phyloP scores from a whole-genome alignment of 2,113 vertebrate genomes.

The Rostratula benghalensis region DNA sequence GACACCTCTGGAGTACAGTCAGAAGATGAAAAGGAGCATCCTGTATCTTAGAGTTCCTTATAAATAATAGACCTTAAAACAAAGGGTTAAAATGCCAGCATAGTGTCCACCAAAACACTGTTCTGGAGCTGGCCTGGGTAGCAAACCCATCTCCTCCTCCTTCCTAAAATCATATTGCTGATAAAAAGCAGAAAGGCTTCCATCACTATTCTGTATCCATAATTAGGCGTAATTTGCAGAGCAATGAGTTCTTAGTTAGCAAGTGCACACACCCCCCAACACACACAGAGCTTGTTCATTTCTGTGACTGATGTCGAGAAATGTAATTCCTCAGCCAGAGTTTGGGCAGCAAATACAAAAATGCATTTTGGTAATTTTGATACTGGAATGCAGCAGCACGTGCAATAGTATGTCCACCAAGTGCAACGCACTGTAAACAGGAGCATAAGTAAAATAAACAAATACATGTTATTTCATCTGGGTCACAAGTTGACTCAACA shows the following conservation, averaged over 20 bases:
- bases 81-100: background rate
- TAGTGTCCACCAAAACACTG: background rate
- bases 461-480: slow-evolving; percentile 29
- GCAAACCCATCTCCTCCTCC: background rate
- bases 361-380: background rate
- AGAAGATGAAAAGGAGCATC: background rate
- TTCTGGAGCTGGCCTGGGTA: background rate
- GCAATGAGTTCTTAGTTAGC: background rate
- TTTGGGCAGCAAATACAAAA: background rate
- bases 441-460: slow-evolving; percentile 54
- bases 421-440: slow-evolving; percentile 3
- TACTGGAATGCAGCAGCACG: background rate
- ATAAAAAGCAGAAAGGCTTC: slow-evolving; percentile 33
- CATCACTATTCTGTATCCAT: background rate
- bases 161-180: background rate
- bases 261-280: background rate
- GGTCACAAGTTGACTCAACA: slow-evolving; percentile 38
- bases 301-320: background rate
- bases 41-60: background rate
- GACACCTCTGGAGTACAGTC: background rate
- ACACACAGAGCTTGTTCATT: background rate
- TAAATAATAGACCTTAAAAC: background rate
- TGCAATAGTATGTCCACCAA: background rate
- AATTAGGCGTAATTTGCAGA: slow-evolving; percentile 5
- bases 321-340: background rate